Evolutionary conservation across 2,888 invertebrate species (phyloP).

Genomic region (Pristionchus arcanus): DNA sequence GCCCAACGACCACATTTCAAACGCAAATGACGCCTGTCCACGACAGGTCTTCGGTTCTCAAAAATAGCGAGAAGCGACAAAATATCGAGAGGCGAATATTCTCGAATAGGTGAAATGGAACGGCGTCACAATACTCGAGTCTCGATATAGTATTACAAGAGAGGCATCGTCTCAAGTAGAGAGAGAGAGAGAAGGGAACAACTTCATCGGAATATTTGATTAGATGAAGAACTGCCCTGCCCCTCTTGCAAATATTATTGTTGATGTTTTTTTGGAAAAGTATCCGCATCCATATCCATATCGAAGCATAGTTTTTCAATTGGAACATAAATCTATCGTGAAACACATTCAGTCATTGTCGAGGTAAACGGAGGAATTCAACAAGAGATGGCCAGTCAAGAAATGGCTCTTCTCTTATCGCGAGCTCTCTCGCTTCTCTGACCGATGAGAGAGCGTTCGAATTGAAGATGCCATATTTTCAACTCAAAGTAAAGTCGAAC

Average conservation of each 20-base stretch:
- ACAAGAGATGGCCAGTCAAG: background rate
- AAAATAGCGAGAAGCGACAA: background rate
- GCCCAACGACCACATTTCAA: background rate
- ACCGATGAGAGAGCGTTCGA: background rate
- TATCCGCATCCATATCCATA: background rate
- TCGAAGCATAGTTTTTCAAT: background rate
- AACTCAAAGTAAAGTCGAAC: background rate
- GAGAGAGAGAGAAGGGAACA: background rate
- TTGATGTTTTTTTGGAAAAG: background rate
- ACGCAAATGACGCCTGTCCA: background rate
- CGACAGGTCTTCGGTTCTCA: conserved; percentile 7
- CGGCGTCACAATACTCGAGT: background rate
- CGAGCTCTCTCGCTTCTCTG: too few relatives aligned
- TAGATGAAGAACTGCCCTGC: background rate
- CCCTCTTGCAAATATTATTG: conserved; percentile 1
- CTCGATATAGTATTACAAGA: conserved; percentile 6
- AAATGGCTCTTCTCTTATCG: background rate
- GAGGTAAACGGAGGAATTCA: background rate
- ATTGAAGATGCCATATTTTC: background rate
- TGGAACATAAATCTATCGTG: background rate
- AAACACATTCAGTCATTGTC: background rate
- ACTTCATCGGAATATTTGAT: conserved; percentile 31
- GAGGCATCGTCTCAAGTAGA: background rate
- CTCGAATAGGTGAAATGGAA: background rate
- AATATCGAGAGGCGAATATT: background rate